These are phyloP conservation scores for Monochamus saltuarius DNA, from an alignment of 1,140 invertebrate genomes.

Conservation along the genomic window DNA sequence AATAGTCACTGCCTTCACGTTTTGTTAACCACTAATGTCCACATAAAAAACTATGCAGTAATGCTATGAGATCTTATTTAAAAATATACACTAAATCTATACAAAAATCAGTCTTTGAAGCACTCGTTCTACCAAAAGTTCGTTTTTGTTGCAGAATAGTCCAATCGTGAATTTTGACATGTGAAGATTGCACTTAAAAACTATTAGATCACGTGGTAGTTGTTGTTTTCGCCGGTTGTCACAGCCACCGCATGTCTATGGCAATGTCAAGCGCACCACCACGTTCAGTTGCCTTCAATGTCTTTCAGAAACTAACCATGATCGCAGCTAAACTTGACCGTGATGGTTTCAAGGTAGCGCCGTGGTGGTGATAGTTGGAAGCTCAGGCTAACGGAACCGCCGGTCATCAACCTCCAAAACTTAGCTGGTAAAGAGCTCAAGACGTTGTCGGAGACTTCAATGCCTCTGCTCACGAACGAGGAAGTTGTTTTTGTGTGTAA, in stretches of 20 bases:
- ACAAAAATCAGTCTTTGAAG: slow-evolving; percentile 15
- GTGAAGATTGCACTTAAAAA: background rate
- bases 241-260: slow-evolving; percentile 31
- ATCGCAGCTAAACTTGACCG: slow-evolving; percentile 51
- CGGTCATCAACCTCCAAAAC: slow-evolving; percentile 51
- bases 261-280: slow-evolving; percentile 27
- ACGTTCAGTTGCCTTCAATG: slow-evolving; percentile 37
- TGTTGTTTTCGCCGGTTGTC: background rate
- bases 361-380: slow-evolving; percentile 44
- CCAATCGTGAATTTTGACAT: slow-evolving; percentile 4
- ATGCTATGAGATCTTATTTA: slow-evolving; percentile 5
- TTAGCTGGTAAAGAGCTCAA: slow-evolving; percentile 20
- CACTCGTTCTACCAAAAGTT: slow-evolving; percentile 6
- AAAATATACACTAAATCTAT: slow-evolving; percentile 5
- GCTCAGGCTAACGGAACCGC: slow-evolving; percentile 44
- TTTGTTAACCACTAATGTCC: background rate
- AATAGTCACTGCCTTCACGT: slow-evolving; percentile 18
- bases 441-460: slow-evolving; percentile 10
- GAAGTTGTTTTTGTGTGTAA: slow-evolving; percentile 16
- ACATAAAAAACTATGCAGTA: background rate
- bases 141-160: background rate
- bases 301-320: slow-evolving; percentile 49
- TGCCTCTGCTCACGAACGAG: slow-evolving; percentile 13
- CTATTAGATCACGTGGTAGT: slow-evolving; percentile 13
- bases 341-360: slow-evolving; percentile 45